Evolutionary conservation across 2,888 invertebrate genomes (phyloP), one percentile per base, ranked within the genome.

Genomic region (Dolomedes plantarius): DNA sequence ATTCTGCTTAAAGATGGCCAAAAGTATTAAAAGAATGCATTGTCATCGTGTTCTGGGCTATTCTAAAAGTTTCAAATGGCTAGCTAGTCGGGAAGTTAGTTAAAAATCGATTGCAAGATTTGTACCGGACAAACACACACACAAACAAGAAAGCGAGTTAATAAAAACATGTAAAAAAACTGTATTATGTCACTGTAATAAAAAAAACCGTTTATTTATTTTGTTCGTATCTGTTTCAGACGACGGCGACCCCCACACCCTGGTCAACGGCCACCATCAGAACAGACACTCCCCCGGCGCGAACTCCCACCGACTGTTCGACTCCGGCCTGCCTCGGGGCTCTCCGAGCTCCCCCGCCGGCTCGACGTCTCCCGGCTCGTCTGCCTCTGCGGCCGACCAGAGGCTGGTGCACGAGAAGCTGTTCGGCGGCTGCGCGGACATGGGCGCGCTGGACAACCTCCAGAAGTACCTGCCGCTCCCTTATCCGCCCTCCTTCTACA

Each of bases 391-490:
- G 3, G 71, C 62, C 0, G 76, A 76, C 7, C 80, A 76, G 41
- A 69, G 80, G 16, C 39, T 76, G 64, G 46, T 72, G 65, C 80
- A 80, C n/a, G 80, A 80, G 31, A 79, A 80, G 31, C 64, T 86
- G 16, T 72, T 80, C 28, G 73, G 73, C 1, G 64, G 27, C 6
- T 64, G 27, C 5, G 67, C 64, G 23, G 36, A 72, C 16, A 36
- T 65, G 39, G 46, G 46, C 0, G 39, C 39, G 11, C 28, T 67
- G 73, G 80, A 80, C 19, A 78, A 56, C 41, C 36, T 86, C 13
- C 86, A 86, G 29, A 86, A 86, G 32, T 86, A 86, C 39, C 28
- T 86, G 6, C 86, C 86, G 23, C 67, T 86, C 16, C 86, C 86
- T 41, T 86, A 86, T 50, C 86, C 86, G 27, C 86, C 79, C 16